Base-by-base conservation (phyloP, 2,888 invertebrate genomes). In the Actias luna region DNA sequence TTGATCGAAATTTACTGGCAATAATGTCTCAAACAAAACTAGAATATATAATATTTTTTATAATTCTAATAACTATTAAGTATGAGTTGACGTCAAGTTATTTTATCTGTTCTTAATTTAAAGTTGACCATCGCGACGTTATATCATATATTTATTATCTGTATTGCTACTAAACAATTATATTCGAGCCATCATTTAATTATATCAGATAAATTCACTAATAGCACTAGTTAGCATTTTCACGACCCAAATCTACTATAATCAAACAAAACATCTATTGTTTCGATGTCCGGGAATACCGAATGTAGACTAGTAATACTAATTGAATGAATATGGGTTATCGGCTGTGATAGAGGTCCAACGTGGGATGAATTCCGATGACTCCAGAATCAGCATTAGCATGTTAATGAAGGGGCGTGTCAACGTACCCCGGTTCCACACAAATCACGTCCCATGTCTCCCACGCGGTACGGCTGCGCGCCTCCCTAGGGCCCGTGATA, bases 331-430 rank as follows among this genome's bases (percentile, higher is more conserved):
- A 46, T 42, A 25, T 25, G 14, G 31, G 57, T 42, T 58, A 58
- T 29, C 55, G n/a, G 16, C 29, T n/a, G 42, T 62, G 29, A 58
- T 62, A 31, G 61, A 18, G 59, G 22, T 39, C 36, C 55, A 63
- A 59, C 61, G 42, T 57, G 70, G 69, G 67, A 67, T 63, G 72
- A 68, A 74, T 80, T 79, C 79, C 75, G 71, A 73, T 75, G 46
- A 58, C 78, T 79, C 83, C 82, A 83, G 84, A 82, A 79, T 82
- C 84, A 69, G 79, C 77, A 91, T 92, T 90, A 90, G 84, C 88
- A 91, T 91, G 88, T 87, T 90, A 91, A 92, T 91, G 89, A 90
- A 89, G 83, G 83, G 91, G 91, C 89, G 91, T 82, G 76, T 66
- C 67, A 63, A 67, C 63, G 61, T 69, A 64, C 70, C 60, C 68